Evolutionary conservation across 1,140 invertebrate species (phyloP).

Genomic region (Bicyclus anynana): DNA sequence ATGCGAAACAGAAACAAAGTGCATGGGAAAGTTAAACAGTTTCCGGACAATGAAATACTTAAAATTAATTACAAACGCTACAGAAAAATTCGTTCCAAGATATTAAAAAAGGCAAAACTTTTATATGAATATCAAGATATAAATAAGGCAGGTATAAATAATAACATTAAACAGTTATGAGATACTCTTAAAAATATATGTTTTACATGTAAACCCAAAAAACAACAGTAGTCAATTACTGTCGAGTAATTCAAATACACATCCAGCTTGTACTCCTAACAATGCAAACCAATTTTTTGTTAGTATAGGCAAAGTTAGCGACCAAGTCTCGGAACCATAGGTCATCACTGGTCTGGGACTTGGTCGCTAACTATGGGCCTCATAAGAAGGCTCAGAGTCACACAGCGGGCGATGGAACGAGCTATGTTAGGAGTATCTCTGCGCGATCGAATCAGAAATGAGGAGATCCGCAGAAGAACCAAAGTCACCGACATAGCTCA

Average conservation of each 20-base stretch:
- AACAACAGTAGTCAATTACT: neutral
- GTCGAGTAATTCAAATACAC: neutral
- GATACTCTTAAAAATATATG: constrained; percentile 6
- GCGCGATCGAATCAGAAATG: too few relatives aligned
- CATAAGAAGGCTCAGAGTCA: too few relatives aligned
- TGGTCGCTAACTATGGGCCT: too few relatives aligned
- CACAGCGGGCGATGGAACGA: too few relatives aligned
- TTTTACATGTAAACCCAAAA: neutral
- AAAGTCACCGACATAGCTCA: too few relatives aligned
- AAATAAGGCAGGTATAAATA: neutral
- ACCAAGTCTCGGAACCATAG: too few relatives aligned
- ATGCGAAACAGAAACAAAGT: constrained; percentile 17
- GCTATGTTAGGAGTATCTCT: too few relatives aligned
- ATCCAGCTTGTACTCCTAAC: neutral
- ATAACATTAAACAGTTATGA: constrained; percentile 15
- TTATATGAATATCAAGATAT: constrained; percentile 1
- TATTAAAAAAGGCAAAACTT: constrained; percentile 6
- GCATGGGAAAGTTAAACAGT: constrained; percentile 2
- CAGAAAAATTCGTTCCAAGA: constrained; percentile 15
- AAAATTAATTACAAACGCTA: constrained; percentile 17
- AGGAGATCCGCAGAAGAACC: too few relatives aligned
- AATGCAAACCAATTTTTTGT: neutral
- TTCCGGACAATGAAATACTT: constrained; percentile 6
- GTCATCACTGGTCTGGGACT: too few relatives aligned
- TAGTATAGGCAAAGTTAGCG: too few relatives aligned